Percentiles rank a stretch among this genome's conserved stretches.
phyloP scores from a whole-genome alignment of 2,113 vertebrate species.

The Phylloscopus whistleri region DNA sequence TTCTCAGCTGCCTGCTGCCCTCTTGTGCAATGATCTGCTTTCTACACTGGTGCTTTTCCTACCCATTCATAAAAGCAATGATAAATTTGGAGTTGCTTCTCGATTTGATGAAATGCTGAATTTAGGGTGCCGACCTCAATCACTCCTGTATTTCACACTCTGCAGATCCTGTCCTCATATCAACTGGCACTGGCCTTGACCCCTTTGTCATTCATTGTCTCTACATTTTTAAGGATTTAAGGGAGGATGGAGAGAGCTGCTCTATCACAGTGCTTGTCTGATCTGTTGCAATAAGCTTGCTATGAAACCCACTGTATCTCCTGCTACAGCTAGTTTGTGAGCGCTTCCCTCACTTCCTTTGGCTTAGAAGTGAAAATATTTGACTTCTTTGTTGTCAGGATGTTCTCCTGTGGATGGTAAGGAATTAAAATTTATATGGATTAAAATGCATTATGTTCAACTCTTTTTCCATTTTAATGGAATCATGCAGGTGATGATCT shows the following conservation, averaged over 20 bases:
- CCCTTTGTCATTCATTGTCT: background rate
- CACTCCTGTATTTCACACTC: background rate
- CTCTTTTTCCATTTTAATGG: background rate
- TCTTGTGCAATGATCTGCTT: background rate
- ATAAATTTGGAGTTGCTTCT: background rate
- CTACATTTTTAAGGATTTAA: background rate
- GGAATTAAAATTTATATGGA: background rate
- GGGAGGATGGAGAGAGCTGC: background rate
- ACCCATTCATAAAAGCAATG: background rate
- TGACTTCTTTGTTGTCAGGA: background rate
- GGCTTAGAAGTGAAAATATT: background rate
- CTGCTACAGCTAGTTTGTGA: fast-evolving
- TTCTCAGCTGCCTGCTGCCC: conserved; percentile 40
- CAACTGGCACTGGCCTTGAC: background rate
- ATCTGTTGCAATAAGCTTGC: background rate
- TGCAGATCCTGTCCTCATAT: background rate
- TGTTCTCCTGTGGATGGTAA: background rate
- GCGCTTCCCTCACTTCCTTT: background rate
- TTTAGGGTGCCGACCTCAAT: background rate
- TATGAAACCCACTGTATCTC: background rate
- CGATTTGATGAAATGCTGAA: background rate
- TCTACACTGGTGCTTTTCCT: background rate
- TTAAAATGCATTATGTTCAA: background rate
- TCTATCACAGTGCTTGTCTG: background rate
- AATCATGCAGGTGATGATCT: background rate